phyloP scores from a whole-genome alignment of 2,888 invertebrate species.

The Creontiades dilutus region DNA sequence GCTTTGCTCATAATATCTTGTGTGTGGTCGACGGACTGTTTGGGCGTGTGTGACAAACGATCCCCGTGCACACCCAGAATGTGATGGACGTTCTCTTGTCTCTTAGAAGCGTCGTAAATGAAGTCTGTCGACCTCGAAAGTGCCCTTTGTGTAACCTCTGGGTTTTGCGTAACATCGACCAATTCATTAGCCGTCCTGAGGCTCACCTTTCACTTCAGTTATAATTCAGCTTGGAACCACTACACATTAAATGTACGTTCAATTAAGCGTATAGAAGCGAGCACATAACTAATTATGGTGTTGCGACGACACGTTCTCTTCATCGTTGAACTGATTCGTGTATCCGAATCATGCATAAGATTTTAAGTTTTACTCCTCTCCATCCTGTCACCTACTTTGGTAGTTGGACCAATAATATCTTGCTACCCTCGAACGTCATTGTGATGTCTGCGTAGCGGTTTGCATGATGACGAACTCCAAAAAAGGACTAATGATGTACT shows the following conservation, averaged over 20 bases:
- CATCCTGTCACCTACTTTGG: no score
- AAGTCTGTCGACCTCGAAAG: slow-evolving; percentile 16
- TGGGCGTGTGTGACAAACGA: slow-evolving; percentile 42
- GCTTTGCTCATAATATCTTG: background rate
- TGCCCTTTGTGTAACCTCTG: slow-evolving; percentile 20
- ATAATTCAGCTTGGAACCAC: background rate
- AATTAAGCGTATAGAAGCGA: background rate
- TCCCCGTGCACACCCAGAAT: slow-evolving; percentile 31
- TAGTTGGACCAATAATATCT: no score
- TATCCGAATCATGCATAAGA: no score
- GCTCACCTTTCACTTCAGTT: slow-evolving; percentile 29
- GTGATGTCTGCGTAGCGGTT: no score
- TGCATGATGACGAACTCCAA: no score
- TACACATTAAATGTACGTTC: background rate
- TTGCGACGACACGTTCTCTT: no score
- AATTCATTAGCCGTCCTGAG: slow-evolving; percentile 10
- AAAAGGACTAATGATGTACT: no score
- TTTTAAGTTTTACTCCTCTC: no score
- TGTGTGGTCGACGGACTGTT: slow-evolving; percentile 20
- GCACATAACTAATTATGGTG: no score
- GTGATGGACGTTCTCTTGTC: slow-evolving; percentile 39
- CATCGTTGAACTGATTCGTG: no score
- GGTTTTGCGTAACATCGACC: slow-evolving; percentile 20
- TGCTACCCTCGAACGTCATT: no score
- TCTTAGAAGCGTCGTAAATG: slow-evolving; percentile 19